A percentile compares a stretch with the other conserved stretches of the same genome.
These are phyloP conservation scores for Heliconius nattereri DNA, from an alignment of 1,140 invertebrate species.

Conservation along the genomic window DNA sequence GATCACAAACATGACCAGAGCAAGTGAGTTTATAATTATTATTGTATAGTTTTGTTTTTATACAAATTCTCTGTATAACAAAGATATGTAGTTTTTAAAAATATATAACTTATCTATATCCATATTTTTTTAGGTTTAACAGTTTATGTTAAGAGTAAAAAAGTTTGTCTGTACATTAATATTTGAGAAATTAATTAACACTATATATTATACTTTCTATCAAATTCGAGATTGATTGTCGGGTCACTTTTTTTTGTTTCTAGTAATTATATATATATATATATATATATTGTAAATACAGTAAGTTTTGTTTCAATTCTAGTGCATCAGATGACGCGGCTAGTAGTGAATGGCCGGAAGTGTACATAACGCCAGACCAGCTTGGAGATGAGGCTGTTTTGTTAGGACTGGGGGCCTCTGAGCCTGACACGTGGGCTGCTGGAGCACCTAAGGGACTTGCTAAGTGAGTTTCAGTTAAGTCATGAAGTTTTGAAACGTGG, in stretches of 20 bases:
- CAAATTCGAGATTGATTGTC: too few species aligned
- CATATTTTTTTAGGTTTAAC: too few species aligned
- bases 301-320: neutral
- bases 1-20: conserved; percentile 80
- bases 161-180: too few species aligned
- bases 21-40: conserved; percentile 30
- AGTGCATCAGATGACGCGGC: conserved; percentile 76
- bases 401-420: conserved; percentile 88
- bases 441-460: conserved; percentile 93
- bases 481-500: too few species aligned
- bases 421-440: conserved; percentile 95
- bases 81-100: too few species aligned
- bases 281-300: too few species aligned
- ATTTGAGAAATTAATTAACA: too few species aligned
- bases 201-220: too few species aligned
- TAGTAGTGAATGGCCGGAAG: conserved; percentile 74
- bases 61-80: conserved; percentile 30
- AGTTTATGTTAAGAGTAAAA: too few species aligned
- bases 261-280: too few species aligned
- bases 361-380: conserved; percentile 69
- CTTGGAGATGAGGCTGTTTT: conserved; percentile 88
- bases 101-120: too few species aligned
- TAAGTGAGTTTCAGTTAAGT: conserved; percentile 80
- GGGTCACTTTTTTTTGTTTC: too few species aligned
- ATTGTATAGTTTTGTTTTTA: conserved; percentile 19